These are phyloP conservation scores for Pituophis catenifer DNA, from an alignment of 2,113 vertebrate genomes.

Conservation along the genomic window DNA sequence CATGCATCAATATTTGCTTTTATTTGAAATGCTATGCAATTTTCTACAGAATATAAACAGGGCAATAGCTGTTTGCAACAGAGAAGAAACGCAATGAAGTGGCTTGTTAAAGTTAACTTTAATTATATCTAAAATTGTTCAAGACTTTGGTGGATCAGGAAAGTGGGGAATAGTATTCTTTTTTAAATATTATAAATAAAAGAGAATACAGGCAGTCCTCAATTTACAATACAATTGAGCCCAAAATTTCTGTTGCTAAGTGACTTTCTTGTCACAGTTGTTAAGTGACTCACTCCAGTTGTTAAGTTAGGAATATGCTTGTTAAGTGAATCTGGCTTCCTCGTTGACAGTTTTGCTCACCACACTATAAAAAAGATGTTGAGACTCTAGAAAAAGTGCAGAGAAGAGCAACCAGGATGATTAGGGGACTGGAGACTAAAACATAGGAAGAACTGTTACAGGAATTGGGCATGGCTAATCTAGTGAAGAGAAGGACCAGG, in stretches of 20 bases:
- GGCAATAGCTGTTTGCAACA: neutral
- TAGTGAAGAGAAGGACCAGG: no score
- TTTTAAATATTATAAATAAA: neutral
- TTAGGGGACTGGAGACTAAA: no score
- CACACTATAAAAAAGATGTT: no score
- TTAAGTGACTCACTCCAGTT: neutral
- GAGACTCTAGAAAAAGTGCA: no score
- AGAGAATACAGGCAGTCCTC: neutral
- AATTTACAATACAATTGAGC: neutral
- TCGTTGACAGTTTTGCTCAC: neutral
- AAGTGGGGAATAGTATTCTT: neutral
- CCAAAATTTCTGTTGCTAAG: neutral
- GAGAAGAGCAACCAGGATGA: no score
- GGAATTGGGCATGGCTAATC: no score
- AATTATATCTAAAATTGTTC: neutral
- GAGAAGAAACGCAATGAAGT: neutral
- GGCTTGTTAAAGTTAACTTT: neutral
- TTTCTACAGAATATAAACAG: neutral
- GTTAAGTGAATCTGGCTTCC: neutral
- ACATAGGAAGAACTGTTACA: no score
- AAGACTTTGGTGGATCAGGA: neutral
- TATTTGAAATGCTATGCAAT: neutral
- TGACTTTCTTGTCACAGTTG: neutral
- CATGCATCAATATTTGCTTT: neutral
- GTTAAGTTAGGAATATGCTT: neutral